phyloP scores from a whole-genome alignment of 2,797 vertebrate genomes.

The Poeciliopsis infans region DNA sequence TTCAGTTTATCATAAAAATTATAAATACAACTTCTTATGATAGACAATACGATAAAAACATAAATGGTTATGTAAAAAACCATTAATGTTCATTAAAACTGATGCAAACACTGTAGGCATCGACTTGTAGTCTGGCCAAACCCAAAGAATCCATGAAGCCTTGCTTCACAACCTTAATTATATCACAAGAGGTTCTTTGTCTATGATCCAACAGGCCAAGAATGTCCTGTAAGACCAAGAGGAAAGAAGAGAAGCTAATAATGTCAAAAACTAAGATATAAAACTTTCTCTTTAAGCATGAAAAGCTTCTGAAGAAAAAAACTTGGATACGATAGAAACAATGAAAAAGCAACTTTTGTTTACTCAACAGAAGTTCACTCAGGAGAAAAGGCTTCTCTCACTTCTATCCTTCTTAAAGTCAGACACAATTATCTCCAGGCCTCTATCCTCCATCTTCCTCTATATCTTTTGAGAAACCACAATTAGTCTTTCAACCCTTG shows the following conservation, averaged over 20 bases:
- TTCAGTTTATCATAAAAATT: no score
- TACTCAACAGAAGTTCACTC: conserved; percentile 11
- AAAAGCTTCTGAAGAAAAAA: background rate
- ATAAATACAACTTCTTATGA: no score
- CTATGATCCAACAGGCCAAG: background rate
- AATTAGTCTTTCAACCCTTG: conserved; percentile 46
- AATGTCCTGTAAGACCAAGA: background rate
- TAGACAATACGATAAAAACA: no score
- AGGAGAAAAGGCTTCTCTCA: conserved; percentile 19
- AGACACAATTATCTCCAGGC: conserved; percentile 58
- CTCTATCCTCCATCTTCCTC: conserved; percentile 43
- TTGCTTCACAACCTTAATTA: background rate
- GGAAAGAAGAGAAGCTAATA: background rate
- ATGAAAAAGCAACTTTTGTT: conserved; percentile 11
- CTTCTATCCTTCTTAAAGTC: conserved; percentile 31
- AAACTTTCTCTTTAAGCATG: background rate
- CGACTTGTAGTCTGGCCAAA: background rate
- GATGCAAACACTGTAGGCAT: background rate
- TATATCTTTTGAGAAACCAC: conserved; percentile 53
- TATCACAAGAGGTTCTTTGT: background rate
- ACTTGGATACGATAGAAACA: background rate
- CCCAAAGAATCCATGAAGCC: background rate
- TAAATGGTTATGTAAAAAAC: no score
- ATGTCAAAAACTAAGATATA: background rate
- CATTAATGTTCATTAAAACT: background rate